Conservation (phyloP, 2,797 vertebrate genomes). For the Etheostoma nigrum region DNA sequence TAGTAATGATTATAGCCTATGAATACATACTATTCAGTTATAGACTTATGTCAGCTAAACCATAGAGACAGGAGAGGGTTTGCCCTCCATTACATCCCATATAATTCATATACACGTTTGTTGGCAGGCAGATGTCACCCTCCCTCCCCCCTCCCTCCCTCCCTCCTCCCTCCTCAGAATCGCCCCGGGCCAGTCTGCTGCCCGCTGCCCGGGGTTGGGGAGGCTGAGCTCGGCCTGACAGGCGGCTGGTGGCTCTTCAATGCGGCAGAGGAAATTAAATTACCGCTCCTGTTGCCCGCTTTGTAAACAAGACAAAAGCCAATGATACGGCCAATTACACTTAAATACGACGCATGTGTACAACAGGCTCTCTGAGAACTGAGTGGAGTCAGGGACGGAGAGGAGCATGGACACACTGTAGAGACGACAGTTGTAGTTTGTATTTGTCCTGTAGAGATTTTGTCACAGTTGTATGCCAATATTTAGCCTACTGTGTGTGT, state of each 20-base stretch:
- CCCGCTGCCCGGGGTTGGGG: constrained; percentile 67
- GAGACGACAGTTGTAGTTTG: neutral
- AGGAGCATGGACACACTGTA: neutral
- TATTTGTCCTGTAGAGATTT: constrained; percentile 10
- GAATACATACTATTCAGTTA: constrained; percentile 15
- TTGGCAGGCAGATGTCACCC: constrained; percentile 70
- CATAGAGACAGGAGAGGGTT: neutral
- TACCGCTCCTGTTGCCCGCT: constrained; percentile 82
- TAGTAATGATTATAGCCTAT: neutral
- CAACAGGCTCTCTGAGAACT: constrained; percentile 35
- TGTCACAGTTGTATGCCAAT: neutral
- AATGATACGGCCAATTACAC: constrained; percentile 88
- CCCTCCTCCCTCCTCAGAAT: constrained; percentile 34
- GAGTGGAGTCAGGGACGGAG: neutral
- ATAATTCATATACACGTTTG: constrained; percentile 58
- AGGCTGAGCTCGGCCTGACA: constrained; percentile 73
- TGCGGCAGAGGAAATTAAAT: constrained; percentile 86
- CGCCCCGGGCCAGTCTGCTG: constrained; percentile 70
- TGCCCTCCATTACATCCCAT: constrained; percentile 20
- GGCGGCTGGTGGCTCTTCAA: constrained; percentile 84
- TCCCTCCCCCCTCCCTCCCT: constrained; percentile 14
- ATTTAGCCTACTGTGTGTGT: too few species aligned
- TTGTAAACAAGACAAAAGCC: constrained; percentile 89
- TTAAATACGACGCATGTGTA: constrained; percentile 73
- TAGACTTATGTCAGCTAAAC: constrained; percentile 17